Percentiles rank a stretch among this genome's conserved stretches.
Conservation (phyloP, 2,888 invertebrate species). For the Hyppa rectilinea region DNA sequence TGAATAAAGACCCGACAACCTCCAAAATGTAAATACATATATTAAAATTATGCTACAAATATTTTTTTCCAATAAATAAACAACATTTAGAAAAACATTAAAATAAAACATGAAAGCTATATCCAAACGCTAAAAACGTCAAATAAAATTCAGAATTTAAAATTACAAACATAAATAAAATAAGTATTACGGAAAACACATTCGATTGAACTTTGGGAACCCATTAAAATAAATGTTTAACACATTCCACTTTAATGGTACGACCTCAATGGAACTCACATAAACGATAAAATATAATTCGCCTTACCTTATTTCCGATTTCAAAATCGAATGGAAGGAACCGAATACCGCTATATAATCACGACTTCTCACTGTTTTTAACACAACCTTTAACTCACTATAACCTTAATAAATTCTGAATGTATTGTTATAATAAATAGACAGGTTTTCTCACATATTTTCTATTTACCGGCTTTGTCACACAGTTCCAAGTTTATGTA, state of each 20-base stretch:
- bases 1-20: neutral
- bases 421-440: constrained; percentile 21
- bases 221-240: constrained; percentile 52
- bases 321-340: constrained; percentile 48
- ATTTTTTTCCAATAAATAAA: neutral
- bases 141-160: constrained; percentile 19
- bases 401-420: constrained; percentile 41
- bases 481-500: constrained; percentile 63
- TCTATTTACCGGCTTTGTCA: constrained; percentile 66
- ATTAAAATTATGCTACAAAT: no score
- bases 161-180: constrained; percentile 31
- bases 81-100: neutral
- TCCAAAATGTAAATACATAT: no score
- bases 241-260: constrained; percentile 43
- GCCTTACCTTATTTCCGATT: constrained; percentile 63
- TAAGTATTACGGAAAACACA: constrained; percentile 25
- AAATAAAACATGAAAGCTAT: neutral
- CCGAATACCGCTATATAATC: constrained; percentile 38
- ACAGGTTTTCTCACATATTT: constrained; percentile 58
- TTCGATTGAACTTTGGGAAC: constrained; percentile 32
- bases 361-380: constrained; percentile 50
- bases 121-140: constrained; percentile 6
- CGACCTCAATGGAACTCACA: constrained; percentile 40
- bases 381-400: constrained; percentile 39
- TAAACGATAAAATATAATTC: constrained; percentile 55